Conservation (phyloP, 2,797 vertebrate species). For the Onychomys torridus region DNA sequence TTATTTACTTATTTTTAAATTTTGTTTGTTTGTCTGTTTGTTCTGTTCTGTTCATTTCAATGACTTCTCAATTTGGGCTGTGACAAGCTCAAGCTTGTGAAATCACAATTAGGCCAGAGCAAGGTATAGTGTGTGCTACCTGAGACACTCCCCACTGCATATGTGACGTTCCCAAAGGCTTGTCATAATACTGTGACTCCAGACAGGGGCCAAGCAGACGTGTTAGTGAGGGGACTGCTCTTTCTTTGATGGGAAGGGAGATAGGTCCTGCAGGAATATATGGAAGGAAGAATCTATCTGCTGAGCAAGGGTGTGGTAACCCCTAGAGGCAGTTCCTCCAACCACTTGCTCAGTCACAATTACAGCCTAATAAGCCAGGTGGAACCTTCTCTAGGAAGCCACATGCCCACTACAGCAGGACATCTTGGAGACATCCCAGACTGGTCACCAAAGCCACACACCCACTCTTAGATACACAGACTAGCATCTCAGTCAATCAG, state of each 20-base stretch:
- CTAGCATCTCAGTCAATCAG: not conserved
- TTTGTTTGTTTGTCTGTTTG: not conserved
- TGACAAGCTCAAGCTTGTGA: fast-evolving
- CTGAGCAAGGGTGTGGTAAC: too few species aligned
- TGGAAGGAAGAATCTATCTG: not conserved
- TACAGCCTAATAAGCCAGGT: not conserved
- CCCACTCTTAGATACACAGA: not conserved
- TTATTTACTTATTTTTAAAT: not conserved
- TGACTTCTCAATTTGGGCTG: not conserved
- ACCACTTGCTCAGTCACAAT: not conserved
- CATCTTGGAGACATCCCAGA: not conserved
- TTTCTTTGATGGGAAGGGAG: too few species aligned
- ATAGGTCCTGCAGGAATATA: not conserved
- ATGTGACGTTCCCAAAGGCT: too few species aligned
- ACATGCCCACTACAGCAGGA: not conserved
- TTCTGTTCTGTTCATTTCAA: not conserved
- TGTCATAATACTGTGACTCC: not conserved
- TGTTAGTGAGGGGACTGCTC: not conserved
- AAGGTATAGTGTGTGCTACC: too few species aligned
- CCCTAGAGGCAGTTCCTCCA: not conserved
- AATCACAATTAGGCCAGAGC: not conserved
- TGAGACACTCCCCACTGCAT: not conserved
- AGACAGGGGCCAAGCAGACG: not conserved
- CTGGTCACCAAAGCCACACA: not conserved
- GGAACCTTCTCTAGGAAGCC: not conserved